Evolutionary conservation across 2,888 invertebrate genomes (phyloP), one percentile per base, ranked within the genome.

Genomic region (Epirrhoe tristata): DNA sequence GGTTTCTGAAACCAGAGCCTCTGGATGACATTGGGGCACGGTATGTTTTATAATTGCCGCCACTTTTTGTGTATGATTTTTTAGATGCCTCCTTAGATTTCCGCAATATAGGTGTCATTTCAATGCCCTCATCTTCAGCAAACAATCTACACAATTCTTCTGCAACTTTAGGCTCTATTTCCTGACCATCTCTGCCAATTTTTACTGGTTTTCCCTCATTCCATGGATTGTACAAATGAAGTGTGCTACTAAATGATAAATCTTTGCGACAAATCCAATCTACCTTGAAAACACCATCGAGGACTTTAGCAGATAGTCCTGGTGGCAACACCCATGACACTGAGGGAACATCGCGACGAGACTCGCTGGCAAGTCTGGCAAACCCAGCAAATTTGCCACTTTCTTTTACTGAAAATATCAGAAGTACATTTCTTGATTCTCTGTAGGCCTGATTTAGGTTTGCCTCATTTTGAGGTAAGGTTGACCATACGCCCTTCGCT

Each of bases 161-260:
- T 16, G 98, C 99, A 62, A 98, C 98, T 86, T 97, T 96, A 2
- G 99, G 98, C 86, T 99, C 99, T 76, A 99, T 98, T 94, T 99
- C 99, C 94, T 99, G 97, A 0, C 99, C 99, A 94, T 99, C 99
- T 71, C 99, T 95, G n/a, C 99, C 99, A 81, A 99, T 99, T 94
- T 99, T 99, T 0, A 99, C 99, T 65, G 99, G 98, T 90, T 99
- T 99, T 54, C 98, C 98, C 85, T 99, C 99, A 94, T 99, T 99
- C 98, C 99, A 99, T 5, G 98, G 97, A 93, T 99, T 99, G 83
- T 98, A 98, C 69, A 99, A 93, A 88, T 99, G 98, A 77, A 97
- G 95, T 1, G 98, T 98, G 81, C 97, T 97, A 76, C 96, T 97
- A 81, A 99, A 99, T 1, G 98, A 96, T 70, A 99, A 93, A 86